Evolutionary conservation across 1,140 invertebrate genomes (phyloP), one percentile per base, ranked within the genome.

Genomic region (Marisa cornuarietis): DNA sequence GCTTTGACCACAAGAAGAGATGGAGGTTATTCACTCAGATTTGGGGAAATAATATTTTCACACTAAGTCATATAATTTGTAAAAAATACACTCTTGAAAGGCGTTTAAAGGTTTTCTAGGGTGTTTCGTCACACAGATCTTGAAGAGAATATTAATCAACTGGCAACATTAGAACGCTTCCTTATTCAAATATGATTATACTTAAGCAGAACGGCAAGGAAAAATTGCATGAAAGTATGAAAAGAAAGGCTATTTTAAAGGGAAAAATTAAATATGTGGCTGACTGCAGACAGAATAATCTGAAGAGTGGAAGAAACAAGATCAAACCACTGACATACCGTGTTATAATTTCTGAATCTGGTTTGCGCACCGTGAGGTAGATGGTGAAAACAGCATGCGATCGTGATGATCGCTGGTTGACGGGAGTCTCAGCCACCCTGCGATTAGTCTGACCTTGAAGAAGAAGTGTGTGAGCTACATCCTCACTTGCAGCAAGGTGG

Each of bases 341-440:
- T 54, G 63, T 75, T 10, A 93, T 88, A 61, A 87, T 90, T 74
- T 92, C 90, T 52, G 90, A 91, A 18, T 90, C 90, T 22, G 89
- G 83, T 76, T 92, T 90, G 66, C 92, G 92, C 14, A 91, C 87
- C 8, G 90, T 91, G 7, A 94, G 82, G 81, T 94, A 92, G 68
- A 94, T 92, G 1, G 94, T 94, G 85, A 94, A 94, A 66, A 95
- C 93, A 81, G 94, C 94, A 86, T 95, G 94, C 4, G 94, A 94
- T 83, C 94, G 90, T 6, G 94, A 94, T 11, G 94, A 95, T 63
- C 87, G 79, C 79, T 86, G 85, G 79, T 89, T 87, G 54, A 89
- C 85, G 16, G 83, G 82, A 71, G 91, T 91, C 80, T 94, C 93
- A 6, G 93, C 93, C 61, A 93, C 93, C 49, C 92, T 92, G 81